Evolutionary conservation across 2,888 invertebrate genomes (phyloP).

Genomic region (Drosophila quinaria): DNA sequence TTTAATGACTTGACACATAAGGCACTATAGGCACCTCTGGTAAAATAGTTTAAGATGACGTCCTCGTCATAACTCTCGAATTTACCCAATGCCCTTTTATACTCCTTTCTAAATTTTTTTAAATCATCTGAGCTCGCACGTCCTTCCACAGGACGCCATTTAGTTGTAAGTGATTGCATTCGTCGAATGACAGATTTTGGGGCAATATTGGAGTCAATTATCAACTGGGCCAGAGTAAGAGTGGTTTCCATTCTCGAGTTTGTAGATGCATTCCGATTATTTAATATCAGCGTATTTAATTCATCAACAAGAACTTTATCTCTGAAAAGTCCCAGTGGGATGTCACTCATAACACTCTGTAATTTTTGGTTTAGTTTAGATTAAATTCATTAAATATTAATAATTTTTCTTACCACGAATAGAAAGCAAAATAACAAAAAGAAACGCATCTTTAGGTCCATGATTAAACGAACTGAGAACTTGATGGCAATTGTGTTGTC

Average conservation of each 20-base stretch:
- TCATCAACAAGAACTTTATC: conserved; percentile 4
- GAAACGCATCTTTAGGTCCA: neutral
- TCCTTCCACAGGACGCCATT: conserved; percentile 1
- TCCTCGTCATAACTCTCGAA: neutral
- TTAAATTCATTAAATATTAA: neutral
- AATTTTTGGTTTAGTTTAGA: neutral
- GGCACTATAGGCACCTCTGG: conserved; percentile 3
- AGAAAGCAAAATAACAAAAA: conserved; percentile 1
- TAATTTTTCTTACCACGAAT: conserved; percentile 1
- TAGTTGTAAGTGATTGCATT: conserved; percentile 3
- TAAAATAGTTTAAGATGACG: conserved; percentile 4
- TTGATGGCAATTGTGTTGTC: neutral
- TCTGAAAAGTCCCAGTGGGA: neutral
- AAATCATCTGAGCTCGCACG: conserved; percentile 3
- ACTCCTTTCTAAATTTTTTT: conserved; percentile 3
- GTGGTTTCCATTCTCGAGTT: conserved; percentile 6
- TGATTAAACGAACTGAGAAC: conserved; percentile 8
- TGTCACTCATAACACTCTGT: conserved; percentile 2
- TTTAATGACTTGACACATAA: neutral
- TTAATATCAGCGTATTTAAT: conserved; percentile 7
- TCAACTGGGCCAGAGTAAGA: conserved; percentile 9
- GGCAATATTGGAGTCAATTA: conserved; percentile 13
- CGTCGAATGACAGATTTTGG: neutral
- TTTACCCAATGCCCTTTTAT: neutral
- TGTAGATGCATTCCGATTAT: neutral